Base-by-base conservation (phyloP, 2,113 vertebrate species). In the Ailurus styani region DNA sequence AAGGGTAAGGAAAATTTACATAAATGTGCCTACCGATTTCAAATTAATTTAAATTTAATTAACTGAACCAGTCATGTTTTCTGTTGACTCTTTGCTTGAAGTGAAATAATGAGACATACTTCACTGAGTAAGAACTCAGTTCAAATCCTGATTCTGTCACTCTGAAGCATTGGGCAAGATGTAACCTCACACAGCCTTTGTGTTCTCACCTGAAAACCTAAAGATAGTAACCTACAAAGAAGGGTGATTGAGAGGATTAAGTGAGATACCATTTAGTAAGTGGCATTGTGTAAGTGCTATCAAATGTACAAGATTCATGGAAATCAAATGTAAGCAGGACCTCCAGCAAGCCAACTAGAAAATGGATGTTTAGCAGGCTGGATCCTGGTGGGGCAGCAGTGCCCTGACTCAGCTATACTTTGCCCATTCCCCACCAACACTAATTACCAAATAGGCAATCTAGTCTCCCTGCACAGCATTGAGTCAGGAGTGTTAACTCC, bases 171-270 rank as follows among this genome's bases (percentile, higher is more conserved):
- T 75, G 20, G 52, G 37, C 31, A 60, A 85, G 31, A 81, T 23
- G 4, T 11, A 91, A 79, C 17, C 23, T 50, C 79, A 84, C 3
- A 86, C 1, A 18, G 4, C 13, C 78, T 91, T 85, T 91, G 23
- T 75, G 37, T 96, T 87, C 47, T 87, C 13, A 70, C 88, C 42
- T 83, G 27, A 60, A 87, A 86, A 87, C 82, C 42, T 18, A 86
- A 93, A 75, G 37, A 50, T 29, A 92, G 62, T 83, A 95, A 90
- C 57, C 34, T 91, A 72, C 10, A 73, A 20, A 94, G 64, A 64
- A 82, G 45, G 17, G 64, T 93, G 87, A 87, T 5, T 89, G 85
- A 96, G 73, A 91, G 17, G 68, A 96, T 84, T 93, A 89, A 94
- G 31, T 75, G 34, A 93, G 14, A 62, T 45, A 95, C 70, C 17